Conservation (phyloP, 92 coral and sea anemone genomes). For the Epizoanthus illoricatus region DNA sequence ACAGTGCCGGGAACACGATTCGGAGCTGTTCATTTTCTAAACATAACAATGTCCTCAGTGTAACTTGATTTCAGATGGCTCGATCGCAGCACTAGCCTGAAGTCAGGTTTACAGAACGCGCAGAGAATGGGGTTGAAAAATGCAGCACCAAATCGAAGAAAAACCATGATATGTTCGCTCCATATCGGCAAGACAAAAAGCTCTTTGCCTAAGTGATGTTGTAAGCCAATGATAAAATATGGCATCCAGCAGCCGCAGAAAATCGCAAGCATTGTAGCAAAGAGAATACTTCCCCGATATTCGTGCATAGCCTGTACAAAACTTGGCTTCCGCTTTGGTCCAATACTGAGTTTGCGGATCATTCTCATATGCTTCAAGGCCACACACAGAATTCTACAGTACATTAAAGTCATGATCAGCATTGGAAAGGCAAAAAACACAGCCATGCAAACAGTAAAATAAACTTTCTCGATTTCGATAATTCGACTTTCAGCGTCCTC, state of each 20-base stretch:
- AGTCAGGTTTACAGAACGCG: constrained; percentile 16
- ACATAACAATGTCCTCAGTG: background rate
- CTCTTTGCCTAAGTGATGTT: constrained; percentile 41
- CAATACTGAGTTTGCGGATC: constrained; percentile 6
- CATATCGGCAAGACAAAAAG: constrained; percentile 29
- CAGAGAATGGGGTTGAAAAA: constrained; percentile 24
- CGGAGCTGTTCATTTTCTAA: background rate
- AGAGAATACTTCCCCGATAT: constrained; percentile 45
- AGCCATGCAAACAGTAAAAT: constrained; percentile 31
- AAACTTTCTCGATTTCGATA: constrained; percentile 38
- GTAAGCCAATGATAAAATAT: constrained; percentile 49
- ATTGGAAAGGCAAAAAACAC: constrained; percentile 48
- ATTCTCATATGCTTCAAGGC: constrained; percentile 42
- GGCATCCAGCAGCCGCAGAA: constrained; percentile 60
- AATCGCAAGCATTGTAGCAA: constrained; percentile 41
- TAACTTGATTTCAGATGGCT: background rate
- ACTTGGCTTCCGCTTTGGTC: constrained; percentile 33
- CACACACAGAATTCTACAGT: constrained; percentile 34
- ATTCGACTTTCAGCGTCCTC: constrained; percentile 43
- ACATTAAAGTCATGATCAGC: constrained; percentile 32
- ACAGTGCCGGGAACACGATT: background rate
- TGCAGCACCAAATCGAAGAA: constrained; percentile 20
- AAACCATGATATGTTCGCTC: constrained; percentile 12
- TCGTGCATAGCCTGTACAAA: constrained; percentile 34
- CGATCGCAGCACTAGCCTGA: background rate